Percentiles rank a stretch among this genome's conserved stretches.
Conservation (phyloP, 2,888 invertebrate species). For the Drosophila pseudotalamancana region DNA sequence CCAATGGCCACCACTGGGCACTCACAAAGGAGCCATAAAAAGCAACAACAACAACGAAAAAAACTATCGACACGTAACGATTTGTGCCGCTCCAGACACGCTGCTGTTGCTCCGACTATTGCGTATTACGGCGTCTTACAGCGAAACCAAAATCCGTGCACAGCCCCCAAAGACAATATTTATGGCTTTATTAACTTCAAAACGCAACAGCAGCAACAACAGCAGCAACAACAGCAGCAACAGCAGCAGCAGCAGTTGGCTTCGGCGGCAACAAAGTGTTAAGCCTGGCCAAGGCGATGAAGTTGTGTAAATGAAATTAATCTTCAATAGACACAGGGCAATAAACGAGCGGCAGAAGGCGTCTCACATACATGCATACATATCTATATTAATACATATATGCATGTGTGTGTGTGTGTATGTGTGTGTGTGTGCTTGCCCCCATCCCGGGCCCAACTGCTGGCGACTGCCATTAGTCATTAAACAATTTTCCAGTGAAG, state of each 20-base stretch:
- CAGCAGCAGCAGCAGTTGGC: too few species aligned
- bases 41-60: too few species aligned
- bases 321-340: constrained; percentile 79
- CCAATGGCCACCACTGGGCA: constrained; percentile 37
- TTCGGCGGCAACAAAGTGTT: constrained; percentile 64
- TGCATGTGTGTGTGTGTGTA: background rate
- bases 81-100: constrained; percentile 63
- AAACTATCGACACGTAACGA: constrained; percentile 71
- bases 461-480: constrained; percentile 71
- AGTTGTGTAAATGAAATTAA: constrained; percentile 80
- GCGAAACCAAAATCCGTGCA: constrained; percentile 63
- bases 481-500: constrained; percentile 75
- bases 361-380: constrained; percentile 9
- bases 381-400: constrained; percentile 1
- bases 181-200: constrained; percentile 76
- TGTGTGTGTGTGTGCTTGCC: background rate
- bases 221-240: constrained; percentile 19
- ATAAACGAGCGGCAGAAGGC: constrained; percentile 69
- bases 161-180: constrained; percentile 75
- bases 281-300: constrained; percentile 71
- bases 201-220: constrained; percentile 64
- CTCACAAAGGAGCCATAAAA: constrained; percentile 68
- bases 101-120: constrained; percentile 48
- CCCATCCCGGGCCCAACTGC: constrained; percentile 12
- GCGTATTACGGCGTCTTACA: constrained; percentile 68